phyloP scores from a whole-genome alignment of 2,113 vertebrate genomes.

The Spea bombifrons region DNA sequence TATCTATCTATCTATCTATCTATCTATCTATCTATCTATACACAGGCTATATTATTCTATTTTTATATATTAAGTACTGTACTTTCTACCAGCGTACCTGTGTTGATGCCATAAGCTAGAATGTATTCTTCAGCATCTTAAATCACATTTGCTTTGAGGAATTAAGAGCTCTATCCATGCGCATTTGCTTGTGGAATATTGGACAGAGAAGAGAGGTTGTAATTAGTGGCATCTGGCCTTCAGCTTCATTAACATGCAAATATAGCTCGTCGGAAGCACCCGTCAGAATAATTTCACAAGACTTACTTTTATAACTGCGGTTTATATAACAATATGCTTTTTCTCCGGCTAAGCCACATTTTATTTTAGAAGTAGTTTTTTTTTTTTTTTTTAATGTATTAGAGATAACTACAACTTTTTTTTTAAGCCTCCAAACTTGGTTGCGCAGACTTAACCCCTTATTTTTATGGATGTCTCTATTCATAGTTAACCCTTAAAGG shows the following conservation, averaged over 20 bases:
- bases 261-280: conserved; percentile 75
- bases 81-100: conserved; percentile 68
- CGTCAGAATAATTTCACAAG: conserved; percentile 53
- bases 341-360: neutral
- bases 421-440: no score
- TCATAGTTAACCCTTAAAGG: no score
- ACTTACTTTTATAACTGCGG: conserved; percentile 17
- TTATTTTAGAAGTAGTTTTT: neutral
- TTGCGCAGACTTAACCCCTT: no score
- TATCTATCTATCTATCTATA: conserved; percentile 60
- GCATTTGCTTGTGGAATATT: conserved; percentile 80
- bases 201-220: conserved; percentile 82
- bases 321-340: conserved; percentile 8
- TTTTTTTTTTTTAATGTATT: neutral
- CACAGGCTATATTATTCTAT: no score
- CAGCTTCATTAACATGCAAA: conserved; percentile 95
- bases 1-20: conserved; percentile 48
- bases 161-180: conserved; percentile 80
- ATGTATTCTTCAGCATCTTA: conserved; percentile 73
- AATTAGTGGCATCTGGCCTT: conserved; percentile 97
- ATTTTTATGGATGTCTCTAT: no score
- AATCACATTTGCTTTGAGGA: conserved; percentile 91
- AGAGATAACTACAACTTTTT: no score
- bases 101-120: conserved; percentile 68
- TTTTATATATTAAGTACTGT: conserved; percentile 72